Percentiles rank a stretch among this genome's conserved stretches.
Conservation (phyloP, 2,888 invertebrate species). For the Chironomus riparius region DNA sequence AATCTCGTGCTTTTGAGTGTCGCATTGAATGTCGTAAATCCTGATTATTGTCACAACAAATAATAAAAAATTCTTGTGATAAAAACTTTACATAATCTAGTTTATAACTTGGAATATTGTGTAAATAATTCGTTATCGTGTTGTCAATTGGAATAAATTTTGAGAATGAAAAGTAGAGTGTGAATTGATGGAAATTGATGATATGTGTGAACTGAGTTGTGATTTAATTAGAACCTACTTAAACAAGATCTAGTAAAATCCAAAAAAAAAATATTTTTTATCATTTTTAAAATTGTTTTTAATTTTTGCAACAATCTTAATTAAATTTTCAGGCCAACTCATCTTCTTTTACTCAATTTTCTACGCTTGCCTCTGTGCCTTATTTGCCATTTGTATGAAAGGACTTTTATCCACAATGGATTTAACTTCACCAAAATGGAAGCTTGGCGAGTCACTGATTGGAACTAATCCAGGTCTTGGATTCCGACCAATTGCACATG, state of each 20-base stretch:
- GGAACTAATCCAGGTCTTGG: slow-evolving; percentile 56
- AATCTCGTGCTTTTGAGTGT: too few species aligned
- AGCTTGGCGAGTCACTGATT: slow-evolving; percentile 66
- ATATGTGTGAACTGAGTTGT: too few species aligned
- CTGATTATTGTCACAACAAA: too few species aligned
- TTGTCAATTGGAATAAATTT: neutral
- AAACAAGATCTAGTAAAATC: neutral
- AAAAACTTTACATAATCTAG: too few species aligned
- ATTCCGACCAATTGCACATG: slow-evolving; percentile 50
- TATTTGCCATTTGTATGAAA: slow-evolving; percentile 81
- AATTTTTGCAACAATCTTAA: slow-evolving; percentile 27
- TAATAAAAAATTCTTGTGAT: too few species aligned
- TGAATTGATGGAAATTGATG: too few species aligned
- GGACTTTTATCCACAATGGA: slow-evolving; percentile 65
- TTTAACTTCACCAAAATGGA: slow-evolving; percentile 63
- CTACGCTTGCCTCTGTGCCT: slow-evolving; percentile 69
- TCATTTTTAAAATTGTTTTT: too few species aligned
- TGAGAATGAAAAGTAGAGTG: neutral
- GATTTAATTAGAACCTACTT: neutral
- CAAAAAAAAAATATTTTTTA: too few species aligned
- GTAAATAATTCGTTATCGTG: neutral
- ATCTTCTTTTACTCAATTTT: slow-evolving; percentile 79
- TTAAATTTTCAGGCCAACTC: slow-evolving; percentile 62
- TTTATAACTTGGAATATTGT: neutral
- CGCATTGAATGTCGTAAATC: too few species aligned